phyloP scores from a whole-genome alignment of 2,888 invertebrate genomes.

The Pammene fasciana region DNA sequence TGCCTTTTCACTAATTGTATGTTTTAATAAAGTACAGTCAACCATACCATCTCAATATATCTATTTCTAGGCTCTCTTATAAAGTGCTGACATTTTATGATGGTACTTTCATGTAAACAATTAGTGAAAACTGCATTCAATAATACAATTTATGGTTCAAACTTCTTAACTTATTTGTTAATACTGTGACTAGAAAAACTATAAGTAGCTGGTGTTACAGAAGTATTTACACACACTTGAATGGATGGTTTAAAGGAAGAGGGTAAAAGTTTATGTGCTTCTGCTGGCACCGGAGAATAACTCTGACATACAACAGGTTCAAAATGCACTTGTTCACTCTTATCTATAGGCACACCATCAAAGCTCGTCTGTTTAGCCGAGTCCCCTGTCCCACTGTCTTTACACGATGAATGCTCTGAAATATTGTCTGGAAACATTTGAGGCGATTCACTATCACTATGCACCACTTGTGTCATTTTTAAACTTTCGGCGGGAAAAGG shows the following conservation, averaged over 20 bases:
- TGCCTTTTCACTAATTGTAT: constrained; percentile 69
- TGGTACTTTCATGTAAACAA: constrained; percentile 42
- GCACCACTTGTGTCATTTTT: constrained; percentile 79
- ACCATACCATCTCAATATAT: too few relatives aligned
- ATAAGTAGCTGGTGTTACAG: constrained; percentile 81
- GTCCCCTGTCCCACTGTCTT: constrained; percentile 92
- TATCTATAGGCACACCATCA: constrained; percentile 80
- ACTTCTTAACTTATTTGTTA: constrained; percentile 68
- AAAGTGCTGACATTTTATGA: too few relatives aligned
- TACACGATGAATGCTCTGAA: constrained; percentile 89
- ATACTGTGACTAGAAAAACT: constrained; percentile 83
- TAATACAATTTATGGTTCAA: constrained; percentile 43
- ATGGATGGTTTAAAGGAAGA: constrained; percentile 81
- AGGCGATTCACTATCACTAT: constrained; percentile 79
- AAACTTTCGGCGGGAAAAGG: constrained; percentile 76
- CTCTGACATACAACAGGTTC: constrained; percentile 72
- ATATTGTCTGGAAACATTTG: constrained; percentile 85
- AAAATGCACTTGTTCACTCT: constrained; percentile 77
- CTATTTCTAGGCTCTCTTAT: neutral
- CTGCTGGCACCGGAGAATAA: constrained; percentile 78
- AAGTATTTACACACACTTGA: constrained; percentile 81
- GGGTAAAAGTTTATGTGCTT: constrained; percentile 79
- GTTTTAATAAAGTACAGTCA: neutral
- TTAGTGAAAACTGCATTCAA: constrained; percentile 70
- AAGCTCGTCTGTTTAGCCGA: constrained; percentile 89